These are phyloP conservation scores for Tragulus kanchil DNA, from an alignment of 2,113 vertebrate genomes.

Conservation along the genomic window DNA sequence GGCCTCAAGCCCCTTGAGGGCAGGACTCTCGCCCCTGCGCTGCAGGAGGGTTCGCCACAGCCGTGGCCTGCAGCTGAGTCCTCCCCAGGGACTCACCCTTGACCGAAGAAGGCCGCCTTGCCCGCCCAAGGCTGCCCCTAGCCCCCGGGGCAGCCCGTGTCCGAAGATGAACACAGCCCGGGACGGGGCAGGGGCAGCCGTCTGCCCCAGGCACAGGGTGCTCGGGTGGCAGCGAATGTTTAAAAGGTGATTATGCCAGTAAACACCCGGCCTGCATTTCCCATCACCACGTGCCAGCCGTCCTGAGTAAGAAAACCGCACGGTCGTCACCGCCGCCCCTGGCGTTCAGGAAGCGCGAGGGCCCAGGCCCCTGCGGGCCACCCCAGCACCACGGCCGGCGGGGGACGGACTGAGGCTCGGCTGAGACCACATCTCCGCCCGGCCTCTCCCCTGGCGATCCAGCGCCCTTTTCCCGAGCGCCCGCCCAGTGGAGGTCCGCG, in stretches of 20 bases:
- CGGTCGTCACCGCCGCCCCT: fast-evolving
- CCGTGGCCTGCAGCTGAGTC: background rate
- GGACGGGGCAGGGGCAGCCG: too few relatives aligned
- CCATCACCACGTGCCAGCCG: fast-evolving
- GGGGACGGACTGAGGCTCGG: background rate
- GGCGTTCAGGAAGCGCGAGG: fast-evolving
- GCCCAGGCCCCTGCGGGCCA: background rate
- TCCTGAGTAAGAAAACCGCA: fast-evolving
- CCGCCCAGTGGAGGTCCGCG: background rate
- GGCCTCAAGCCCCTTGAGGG: fast-evolving
- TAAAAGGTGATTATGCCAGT: too few relatives aligned
- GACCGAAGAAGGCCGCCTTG: background rate
- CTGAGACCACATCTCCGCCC: fast-evolving
- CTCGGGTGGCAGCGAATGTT: fast-evolving
- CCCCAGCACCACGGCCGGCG: background rate
- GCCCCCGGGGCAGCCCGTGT: fast-evolving
- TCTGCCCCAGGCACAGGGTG: fast-evolving
- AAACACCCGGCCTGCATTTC: fast-evolving
- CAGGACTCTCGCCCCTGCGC: fast-evolving
- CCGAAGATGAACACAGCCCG: fast-evolving
- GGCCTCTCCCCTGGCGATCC: background rate
- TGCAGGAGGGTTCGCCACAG: background rate
- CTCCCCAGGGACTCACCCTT: background rate
- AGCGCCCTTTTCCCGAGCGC: too few relatives aligned
- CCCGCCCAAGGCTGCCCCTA: background rate